Conservation (phyloP, 2,797 vertebrate genomes). For the Denticeps clupeoides region DNA sequence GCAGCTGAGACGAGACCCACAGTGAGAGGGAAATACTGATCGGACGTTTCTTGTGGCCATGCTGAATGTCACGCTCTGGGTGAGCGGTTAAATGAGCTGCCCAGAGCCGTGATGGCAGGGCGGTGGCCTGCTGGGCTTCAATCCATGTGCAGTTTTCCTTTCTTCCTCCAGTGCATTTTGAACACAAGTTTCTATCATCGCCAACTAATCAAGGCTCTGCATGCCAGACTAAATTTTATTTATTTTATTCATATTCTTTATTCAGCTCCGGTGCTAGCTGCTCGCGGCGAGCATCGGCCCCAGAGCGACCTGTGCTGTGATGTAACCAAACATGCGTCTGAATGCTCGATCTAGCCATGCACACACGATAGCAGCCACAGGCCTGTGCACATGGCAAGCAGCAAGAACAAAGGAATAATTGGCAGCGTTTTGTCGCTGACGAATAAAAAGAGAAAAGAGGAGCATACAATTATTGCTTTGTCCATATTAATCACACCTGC, state of each 20-base stretch:
- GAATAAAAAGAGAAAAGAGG: too few relatives aligned
- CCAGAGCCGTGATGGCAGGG: neutral
- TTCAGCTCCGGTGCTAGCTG: too few relatives aligned
- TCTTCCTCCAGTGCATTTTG: too few relatives aligned
- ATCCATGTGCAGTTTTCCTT: neutral
- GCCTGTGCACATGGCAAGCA: conserved; percentile 1
- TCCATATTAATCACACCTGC: too few relatives aligned
- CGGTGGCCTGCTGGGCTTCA: neutral
- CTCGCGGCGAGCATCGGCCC: neutral
- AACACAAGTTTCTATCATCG: neutral
- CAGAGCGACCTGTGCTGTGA: conserved; percentile 1
- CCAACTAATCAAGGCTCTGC: too few relatives aligned
- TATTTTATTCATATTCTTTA: too few relatives aligned
- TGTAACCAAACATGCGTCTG: conserved; percentile 6
- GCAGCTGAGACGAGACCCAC: conserved; percentile 4
- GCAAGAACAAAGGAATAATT: conserved; percentile 7
- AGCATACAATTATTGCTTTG: neutral
- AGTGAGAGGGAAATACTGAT: conserved; percentile 2
- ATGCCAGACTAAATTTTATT: too few relatives aligned
- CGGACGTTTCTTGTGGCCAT: conserved; percentile 8
- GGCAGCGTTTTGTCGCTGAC: neutral
- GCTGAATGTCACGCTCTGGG: conserved; percentile 4
- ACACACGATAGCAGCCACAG: conserved; percentile 4
- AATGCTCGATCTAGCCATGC: conserved; percentile 14
- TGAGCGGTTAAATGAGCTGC: conserved; percentile 4